Conservation (phyloP, 2,888 invertebrate species). For the Xestobium rufovillosum region DNA sequence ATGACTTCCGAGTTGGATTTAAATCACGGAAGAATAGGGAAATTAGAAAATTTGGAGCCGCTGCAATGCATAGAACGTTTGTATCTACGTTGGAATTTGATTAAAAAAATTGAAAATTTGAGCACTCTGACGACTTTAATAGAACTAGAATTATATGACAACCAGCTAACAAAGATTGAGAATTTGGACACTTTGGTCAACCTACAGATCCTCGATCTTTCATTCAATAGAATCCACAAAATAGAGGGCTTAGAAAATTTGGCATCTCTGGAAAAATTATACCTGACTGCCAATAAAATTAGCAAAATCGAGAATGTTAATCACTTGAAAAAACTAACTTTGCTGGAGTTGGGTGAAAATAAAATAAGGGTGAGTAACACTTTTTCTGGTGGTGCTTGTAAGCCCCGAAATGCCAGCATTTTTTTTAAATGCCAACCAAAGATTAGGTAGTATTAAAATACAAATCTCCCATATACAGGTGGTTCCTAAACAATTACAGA, state of each 20-base stretch:
- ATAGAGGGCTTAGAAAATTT: conserved; percentile 76
- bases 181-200: conserved; percentile 81
- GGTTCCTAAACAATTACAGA: too few relatives aligned
- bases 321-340: conserved; percentile 66
- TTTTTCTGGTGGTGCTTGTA: too few relatives aligned
- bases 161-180: conserved; percentile 88
- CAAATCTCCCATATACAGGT: too few relatives aligned
- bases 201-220: conserved; percentile 87
- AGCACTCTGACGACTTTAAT: conserved; percentile 64
- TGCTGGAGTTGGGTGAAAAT: conserved; percentile 94
- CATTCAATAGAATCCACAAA: conserved; percentile 87
- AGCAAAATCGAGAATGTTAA: conserved; percentile 79
- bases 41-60: conserved; percentile 76
- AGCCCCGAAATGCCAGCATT: too few relatives aligned
- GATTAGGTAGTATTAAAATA: too few relatives aligned
- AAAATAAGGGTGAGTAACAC: conserved; percentile 62
- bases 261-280: conserved; percentile 72
- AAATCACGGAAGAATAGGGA: conserved; percentile 80
- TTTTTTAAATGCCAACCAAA: too few relatives aligned
- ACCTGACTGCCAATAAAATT: conserved; percentile 85
- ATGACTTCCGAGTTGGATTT: conserved; percentile 71
- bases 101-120: conserved; percentile 90
- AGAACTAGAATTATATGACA: conserved; percentile 94
- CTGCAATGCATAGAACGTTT: conserved; percentile 69
- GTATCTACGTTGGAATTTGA: conserved; percentile 89